Base-by-base conservation (phyloP, 2,888 invertebrate genomes). In the Pomacea canaliculata region DNA sequence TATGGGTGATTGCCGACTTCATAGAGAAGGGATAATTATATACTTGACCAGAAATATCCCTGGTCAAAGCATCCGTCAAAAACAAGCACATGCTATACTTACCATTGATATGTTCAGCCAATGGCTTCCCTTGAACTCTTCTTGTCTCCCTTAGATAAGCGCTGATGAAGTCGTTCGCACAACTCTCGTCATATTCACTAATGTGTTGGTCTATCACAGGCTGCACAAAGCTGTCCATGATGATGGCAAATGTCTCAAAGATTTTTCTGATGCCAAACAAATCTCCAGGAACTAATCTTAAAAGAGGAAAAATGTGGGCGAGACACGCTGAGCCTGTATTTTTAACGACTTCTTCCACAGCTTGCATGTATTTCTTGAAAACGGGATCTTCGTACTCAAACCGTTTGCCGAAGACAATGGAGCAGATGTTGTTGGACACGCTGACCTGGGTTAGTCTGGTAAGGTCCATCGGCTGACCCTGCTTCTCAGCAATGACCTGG, bases 351-450 rank as follows among this genome's bases (percentile, higher is more conserved):
- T 56, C 8, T 27, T 63, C 63, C 63, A 63, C n/a, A 27, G 63
- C 63, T 63, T 63, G 7, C 23, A 63, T n/a, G 27, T 63, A 63
- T 27, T 8, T 3, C 63, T 63, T n/a, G 27, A 63, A 63, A 19
- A 63, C 27, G 2, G 73, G 73, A 56, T 77, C 77, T 16, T 70
- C 70, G 62, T 73, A 77, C n/a, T 77, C 73, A 37, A 73, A 77
- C 1, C 77, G 69, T 74, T 74, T 69, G 19, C 77, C 77, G 23
- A 70, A 77, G 13, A 66, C 67, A 16, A 77, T 59, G n/a, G 73
- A 73, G 18, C 70, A 60, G n/a, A 77, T 74, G 9, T 73, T 60
- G 65, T 77, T 77, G 18, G 73, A 59, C 13, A 76, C 63, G 18
- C 70, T 59, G 19, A 23, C 66, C 60, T 51, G 62, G 46, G 70